Conservation (phyloP, 2,113 vertebrate species). For the Cisticola juncidis region DNA sequence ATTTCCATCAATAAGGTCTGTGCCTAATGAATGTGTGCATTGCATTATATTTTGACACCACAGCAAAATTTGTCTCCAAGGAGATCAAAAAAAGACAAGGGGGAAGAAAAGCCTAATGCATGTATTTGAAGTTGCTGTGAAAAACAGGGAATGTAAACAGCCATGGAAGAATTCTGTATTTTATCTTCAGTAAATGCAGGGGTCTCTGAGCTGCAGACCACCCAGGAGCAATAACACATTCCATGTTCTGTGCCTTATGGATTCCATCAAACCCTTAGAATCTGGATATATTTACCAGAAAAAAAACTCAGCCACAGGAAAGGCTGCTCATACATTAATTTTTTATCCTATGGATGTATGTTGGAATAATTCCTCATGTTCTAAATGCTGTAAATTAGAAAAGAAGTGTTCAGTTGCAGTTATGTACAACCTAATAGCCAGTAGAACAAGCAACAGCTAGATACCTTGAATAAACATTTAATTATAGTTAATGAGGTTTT, state of each 20-base stretch:
- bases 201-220: slow-evolving; percentile 34
- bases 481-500: too few relatives aligned
- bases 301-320: slow-evolving; percentile 35
- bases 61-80: not conserved
- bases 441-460: not conserved
- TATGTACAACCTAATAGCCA: not conserved
- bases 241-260: slow-evolving; percentile 28
- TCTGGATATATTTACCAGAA: slow-evolving; percentile 21
- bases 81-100: slow-evolving; percentile 16
- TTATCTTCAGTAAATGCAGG: not conserved
- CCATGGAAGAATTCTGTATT: slow-evolving; percentile 42
- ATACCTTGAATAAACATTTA: not conserved
- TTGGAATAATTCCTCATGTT: slow-evolving; percentile 11
- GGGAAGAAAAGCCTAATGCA: not conserved
- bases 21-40: not conserved
- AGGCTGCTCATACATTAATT: not conserved
- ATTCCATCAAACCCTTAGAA: slow-evolving; percentile 12
- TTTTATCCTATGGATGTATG: not conserved
- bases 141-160: slow-evolving; percentile 20
- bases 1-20: not conserved
- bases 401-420: not conserved
- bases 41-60: slow-evolving; percentile 14
- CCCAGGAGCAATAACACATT: slow-evolving; percentile 28
- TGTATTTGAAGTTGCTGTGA: slow-evolving; percentile 38
- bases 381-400: not conserved